Percentiles rank a stretch among this genome's conserved stretches.
Evolutionary conservation across 2,888 invertebrate genomes (phyloP).

Genomic region (Dastarcus helophoroides): DNA sequence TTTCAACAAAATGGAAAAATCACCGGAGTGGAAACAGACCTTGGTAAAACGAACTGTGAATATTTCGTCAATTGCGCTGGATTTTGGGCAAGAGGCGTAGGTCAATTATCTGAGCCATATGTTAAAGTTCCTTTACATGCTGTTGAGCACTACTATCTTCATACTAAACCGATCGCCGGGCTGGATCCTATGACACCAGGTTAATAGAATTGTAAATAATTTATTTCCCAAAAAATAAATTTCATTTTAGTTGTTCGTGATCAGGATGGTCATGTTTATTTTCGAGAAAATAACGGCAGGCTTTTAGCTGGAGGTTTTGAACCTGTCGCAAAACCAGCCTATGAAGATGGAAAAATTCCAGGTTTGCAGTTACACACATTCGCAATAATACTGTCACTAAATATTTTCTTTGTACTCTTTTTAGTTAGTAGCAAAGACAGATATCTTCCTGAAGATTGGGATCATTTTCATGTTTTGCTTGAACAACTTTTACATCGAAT

Average conservation of each 20-base stretch:
- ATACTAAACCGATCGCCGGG: constrained; percentile 69
- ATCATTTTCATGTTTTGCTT: constrained; percentile 84
- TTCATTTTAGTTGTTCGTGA: constrained; percentile 82
- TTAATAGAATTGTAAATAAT: constrained; percentile 25
- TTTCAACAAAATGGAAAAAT: constrained; percentile 55
- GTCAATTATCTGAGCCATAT: constrained; percentile 70
- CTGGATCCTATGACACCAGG: constrained; percentile 74
- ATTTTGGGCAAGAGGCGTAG: constrained; percentile 87
- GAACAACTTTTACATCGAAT: constrained; percentile 76
- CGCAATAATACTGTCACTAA: too few species aligned
- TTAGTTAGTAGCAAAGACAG: constrained; percentile 50
- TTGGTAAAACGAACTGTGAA: constrained; percentile 70
- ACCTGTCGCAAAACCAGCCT: constrained; percentile 80
- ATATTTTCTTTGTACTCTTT: constrained; percentile 9
- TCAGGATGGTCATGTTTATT: constrained; percentile 77
- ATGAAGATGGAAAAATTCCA: constrained; percentile 62
- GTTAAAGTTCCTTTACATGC: constrained; percentile 86
- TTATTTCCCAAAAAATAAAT: too few species aligned
- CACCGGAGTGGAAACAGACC: constrained; percentile 62
- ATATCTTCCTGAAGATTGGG: constrained; percentile 83
- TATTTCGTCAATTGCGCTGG: constrained; percentile 94
- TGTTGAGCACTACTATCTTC: constrained; percentile 87
- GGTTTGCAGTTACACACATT: too few species aligned
- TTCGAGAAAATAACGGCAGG: constrained; percentile 74
- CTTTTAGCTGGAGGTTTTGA: constrained; percentile 87